Evolutionary conservation across 2,797 vertebrate genomes (phyloP).

Genomic region (Megaceryle alcyon): DNA sequence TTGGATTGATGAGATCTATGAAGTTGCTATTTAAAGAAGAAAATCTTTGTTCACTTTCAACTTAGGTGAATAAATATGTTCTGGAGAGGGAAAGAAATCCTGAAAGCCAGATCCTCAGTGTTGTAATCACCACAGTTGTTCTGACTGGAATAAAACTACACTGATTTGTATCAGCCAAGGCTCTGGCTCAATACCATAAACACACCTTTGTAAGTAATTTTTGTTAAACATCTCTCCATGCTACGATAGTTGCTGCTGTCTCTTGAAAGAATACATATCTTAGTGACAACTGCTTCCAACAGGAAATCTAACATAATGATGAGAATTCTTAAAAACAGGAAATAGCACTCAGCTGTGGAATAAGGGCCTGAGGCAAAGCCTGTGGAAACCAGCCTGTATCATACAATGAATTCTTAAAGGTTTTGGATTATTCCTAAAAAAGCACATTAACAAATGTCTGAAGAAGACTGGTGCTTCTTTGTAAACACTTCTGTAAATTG

Average conservation of each 20-base stretch:
- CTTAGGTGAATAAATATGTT: constrained; percentile 26
- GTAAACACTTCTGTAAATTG: background rate
- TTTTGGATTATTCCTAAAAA: background rate
- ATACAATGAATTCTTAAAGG: background rate
- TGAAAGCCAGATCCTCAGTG: background rate
- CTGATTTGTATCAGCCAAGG: background rate
- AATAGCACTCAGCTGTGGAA: background rate
- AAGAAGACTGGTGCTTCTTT: background rate
- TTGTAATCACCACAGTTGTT: background rate
- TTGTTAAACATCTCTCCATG: background rate
- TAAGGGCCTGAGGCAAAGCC: background rate
- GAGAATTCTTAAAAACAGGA: background rate
- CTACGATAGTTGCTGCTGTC: background rate
- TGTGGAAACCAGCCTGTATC: background rate
- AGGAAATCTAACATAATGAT: background rate
- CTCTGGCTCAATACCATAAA: background rate
- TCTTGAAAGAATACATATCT: background rate
- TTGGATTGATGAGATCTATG: background rate
- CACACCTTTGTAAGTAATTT: background rate
- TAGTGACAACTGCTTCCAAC: background rate
- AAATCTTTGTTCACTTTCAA: constrained; percentile 7
- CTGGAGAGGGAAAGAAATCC: background rate
- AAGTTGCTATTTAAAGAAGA: constrained; percentile 44
- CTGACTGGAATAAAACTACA: background rate
- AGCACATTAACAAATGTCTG: background rate